phyloP scores from a whole-genome alignment of 2,113 vertebrate genomes.

The Grallaria varia region DNA sequence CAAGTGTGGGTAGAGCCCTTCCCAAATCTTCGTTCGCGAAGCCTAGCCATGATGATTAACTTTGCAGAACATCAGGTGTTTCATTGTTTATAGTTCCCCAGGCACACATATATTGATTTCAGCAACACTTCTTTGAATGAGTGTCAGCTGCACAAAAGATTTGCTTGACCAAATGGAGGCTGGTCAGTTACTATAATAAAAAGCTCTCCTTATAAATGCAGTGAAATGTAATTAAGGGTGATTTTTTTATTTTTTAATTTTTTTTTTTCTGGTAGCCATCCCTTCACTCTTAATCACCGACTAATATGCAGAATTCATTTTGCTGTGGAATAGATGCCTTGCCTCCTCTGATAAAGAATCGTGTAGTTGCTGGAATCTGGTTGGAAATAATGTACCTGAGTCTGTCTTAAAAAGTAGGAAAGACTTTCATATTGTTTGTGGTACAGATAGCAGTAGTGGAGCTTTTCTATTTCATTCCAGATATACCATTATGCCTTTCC shows the following conservation, averaged over 20 bases:
- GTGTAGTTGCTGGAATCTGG: neutral
- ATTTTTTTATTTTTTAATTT: neutral
- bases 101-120: neutral
- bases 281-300: neutral
- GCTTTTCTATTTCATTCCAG: neutral
- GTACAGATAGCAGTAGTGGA: neutral
- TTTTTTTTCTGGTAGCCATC: neutral
- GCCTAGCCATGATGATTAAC: too few relatives aligned
- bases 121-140: slow-evolving; percentile 31
- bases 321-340: neutral
- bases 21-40: too few relatives aligned
- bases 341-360: neutral
- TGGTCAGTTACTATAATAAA: neutral
- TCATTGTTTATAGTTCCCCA: slow-evolving; percentile 16
- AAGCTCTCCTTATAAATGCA: neutral
- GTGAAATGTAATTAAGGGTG: neutral
- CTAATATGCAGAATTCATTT: neutral
- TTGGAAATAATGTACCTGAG: neutral
- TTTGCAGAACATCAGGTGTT: slow-evolving; percentile 24
- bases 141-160: slow-evolving; percentile 26
- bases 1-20: too few relatives aligned
- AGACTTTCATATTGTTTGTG: neutral
- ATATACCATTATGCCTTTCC: neutral
- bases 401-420: neutral
- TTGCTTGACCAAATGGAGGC: neutral